Conservation (phyloP, 2,888 invertebrate genomes). For the Acholoe squamosa region DNA sequence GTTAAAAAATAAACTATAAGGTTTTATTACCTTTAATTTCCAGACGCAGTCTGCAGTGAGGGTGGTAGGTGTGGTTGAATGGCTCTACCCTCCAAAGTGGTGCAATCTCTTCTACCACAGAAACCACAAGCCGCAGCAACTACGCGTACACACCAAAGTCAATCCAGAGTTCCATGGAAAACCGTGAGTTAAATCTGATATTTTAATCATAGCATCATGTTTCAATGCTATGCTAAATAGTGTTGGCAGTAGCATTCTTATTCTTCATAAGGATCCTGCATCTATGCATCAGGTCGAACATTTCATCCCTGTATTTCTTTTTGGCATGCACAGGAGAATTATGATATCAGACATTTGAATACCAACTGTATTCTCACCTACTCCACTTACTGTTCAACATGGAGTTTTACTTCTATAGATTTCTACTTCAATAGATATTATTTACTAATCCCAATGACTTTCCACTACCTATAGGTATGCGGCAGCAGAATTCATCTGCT, state of each 20-base stretch:
- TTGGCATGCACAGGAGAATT: not conserved
- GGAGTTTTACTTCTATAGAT: too few species aligned
- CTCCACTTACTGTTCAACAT: not conserved
- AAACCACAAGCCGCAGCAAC: not conserved
- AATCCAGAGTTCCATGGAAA: slow-evolving; percentile 2
- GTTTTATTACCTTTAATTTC: not conserved
- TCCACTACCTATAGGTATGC: not conserved
- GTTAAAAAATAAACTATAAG: not conserved
- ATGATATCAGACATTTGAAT: not conserved
- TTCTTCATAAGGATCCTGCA: too few species aligned
- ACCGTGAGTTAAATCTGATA: not conserved
- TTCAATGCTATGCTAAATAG: too few species aligned
- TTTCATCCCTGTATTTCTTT: not conserved
- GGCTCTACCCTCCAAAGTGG: not conserved
- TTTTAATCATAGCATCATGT: too few species aligned
- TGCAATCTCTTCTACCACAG: not conserved
- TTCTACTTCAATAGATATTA: too few species aligned
- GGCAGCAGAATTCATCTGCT: not conserved
- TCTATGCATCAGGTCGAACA: too few species aligned
- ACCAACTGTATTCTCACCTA: not conserved
- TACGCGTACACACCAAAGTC: not conserved
- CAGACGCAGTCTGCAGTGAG: not conserved
- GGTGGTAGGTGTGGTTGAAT: not conserved
- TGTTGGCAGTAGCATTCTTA: too few species aligned
- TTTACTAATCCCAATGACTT: not conserved